phyloP scores from a whole-genome alignment of 92 coral and sea anemone species.

The Porites divaricata region DNA sequence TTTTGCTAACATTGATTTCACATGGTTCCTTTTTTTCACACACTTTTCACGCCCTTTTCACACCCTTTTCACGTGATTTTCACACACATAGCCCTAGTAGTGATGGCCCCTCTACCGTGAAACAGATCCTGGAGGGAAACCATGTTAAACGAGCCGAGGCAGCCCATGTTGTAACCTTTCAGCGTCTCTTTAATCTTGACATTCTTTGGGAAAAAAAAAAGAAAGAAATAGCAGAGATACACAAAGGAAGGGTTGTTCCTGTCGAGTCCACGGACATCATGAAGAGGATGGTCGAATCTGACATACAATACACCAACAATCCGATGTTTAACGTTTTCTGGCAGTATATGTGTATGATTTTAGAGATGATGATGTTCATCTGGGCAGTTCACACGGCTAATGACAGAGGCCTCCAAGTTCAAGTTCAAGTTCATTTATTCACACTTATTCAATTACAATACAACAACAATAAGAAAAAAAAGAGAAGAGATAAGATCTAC shows the following conservation, averaged over 20 bases:
- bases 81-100: too few relatives aligned
- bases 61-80: too few relatives aligned
- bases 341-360: conserved; percentile 64
- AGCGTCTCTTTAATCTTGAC: not conserved
- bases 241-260: conserved; percentile 39
- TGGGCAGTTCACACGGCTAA: conserved; percentile 51
- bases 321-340: conserved; percentile 47
- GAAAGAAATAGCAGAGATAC: conserved; percentile 28
- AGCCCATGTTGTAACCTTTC: conserved; percentile 51
- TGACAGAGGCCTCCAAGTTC: conserved; percentile 55
- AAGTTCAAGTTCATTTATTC: too few relatives aligned
- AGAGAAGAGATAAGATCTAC: too few relatives aligned
- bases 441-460: too few relatives aligned
- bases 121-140: conserved; percentile 23
- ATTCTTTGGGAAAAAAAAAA: conserved; percentile 31
- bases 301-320: conserved; percentile 21
- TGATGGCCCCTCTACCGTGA: conserved; percentile 61
- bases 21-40: too few relatives aligned
- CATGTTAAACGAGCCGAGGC: conserved; percentile 58
- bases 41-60: too few relatives aligned
- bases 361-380: conserved; percentile 56
- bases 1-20: too few relatives aligned
- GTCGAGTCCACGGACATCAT: conserved; percentile 39
- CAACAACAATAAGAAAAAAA: too few relatives aligned
- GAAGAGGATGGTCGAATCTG: conserved; percentile 54